These are phyloP conservation scores for Eunapius fragilis DNA, from an alignment of 37 sponge, comb jelly and placozoan genomes.

Conservation along the genomic window DNA sequence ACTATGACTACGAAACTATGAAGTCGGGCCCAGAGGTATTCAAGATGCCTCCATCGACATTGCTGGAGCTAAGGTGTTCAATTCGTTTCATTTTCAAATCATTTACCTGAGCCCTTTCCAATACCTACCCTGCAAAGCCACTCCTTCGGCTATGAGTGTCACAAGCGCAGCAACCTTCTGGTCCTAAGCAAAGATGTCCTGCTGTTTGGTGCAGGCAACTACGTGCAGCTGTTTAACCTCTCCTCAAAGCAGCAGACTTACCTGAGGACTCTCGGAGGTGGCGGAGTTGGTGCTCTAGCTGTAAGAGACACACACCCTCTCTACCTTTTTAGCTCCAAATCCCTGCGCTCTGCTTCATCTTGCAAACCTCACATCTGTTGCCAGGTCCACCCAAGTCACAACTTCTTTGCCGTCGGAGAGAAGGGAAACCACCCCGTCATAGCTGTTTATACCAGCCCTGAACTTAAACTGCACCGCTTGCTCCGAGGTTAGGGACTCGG, in stretches of 20 bases:
- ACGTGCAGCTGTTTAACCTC: constrained; percentile 80
- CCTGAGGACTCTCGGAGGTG: constrained; percentile 83
- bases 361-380: neutral
- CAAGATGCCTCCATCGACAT: constrained; percentile 17
- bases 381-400: constrained; percentile 85
- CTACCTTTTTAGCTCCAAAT: neutral
- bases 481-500: constrained; percentile 50
- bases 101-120: neutral
- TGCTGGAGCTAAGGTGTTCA: constrained; percentile 56
- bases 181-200: constrained; percentile 75
- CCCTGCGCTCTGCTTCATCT: neutral
- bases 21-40: constrained; percentile 53
- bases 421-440: constrained; percentile 88
- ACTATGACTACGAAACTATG: constrained; percentile 49
- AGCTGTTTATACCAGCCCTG: constrained; percentile 86
- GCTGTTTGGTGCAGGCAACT: constrained; percentile 90
- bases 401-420: constrained; percentile 97
- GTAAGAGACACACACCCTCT: constrained; percentile 74
- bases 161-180: constrained; percentile 86
- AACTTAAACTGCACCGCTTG: constrained; percentile 83
- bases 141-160: constrained; percentile 97
- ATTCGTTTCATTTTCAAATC: neutral
- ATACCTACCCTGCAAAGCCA: constrained; percentile 42
- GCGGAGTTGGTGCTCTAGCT: constrained; percentile 93
- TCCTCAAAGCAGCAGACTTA: constrained; percentile 67